Evolutionary conservation across 2,888 invertebrate genomes (phyloP), one percentile per base, ranked within the genome.

Genomic region (Rhagophthalmus giganteus): DNA sequence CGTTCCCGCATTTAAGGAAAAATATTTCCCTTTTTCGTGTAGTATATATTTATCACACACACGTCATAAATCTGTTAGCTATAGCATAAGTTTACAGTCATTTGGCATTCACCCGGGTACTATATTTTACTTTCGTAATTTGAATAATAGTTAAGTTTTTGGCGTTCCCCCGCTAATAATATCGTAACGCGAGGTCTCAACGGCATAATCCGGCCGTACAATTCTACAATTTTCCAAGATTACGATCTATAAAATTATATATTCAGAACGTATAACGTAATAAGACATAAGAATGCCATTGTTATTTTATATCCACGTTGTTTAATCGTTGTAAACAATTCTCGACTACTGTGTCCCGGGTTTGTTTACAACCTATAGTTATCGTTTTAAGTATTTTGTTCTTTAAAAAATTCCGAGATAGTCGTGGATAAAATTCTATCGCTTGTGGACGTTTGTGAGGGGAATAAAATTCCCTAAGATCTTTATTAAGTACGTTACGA

Each of bases 211-310:
- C 49, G 40, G 37, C 33, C 45, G 37, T n/a, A 48, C 49, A 42
- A 39, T 45, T 41, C 45, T 33, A 44, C 55, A 56, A 49, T 42
- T 55, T 51, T 53, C 48, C 14, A 42, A 55, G 58, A 61, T 61
- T 57, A 57, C 42, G 51, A 58, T 61, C 58, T 57, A 58, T 61
- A 57, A 59, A 61, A 61, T 59, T 61, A 61, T 54, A 57, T 41
- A 59, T 58, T 57, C 59, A 58, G 48, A 48, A 49, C 46, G 41
- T 55, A 55, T 31, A 54, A 51, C 39, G 57, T 54, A 55, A 57
- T 42, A 49, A 55, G 49, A 48, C 42, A 32, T 27, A 40, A 32
- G 50, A 54, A 50, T 54, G 39, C 40, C 44, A 49, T 54, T 56
- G 53, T 56, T 50, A 14, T 45, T 35, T 39, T 15, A 33, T 33